Conservation (phyloP, 2,797 vertebrate species). For the Clamator glandarius region DNA sequence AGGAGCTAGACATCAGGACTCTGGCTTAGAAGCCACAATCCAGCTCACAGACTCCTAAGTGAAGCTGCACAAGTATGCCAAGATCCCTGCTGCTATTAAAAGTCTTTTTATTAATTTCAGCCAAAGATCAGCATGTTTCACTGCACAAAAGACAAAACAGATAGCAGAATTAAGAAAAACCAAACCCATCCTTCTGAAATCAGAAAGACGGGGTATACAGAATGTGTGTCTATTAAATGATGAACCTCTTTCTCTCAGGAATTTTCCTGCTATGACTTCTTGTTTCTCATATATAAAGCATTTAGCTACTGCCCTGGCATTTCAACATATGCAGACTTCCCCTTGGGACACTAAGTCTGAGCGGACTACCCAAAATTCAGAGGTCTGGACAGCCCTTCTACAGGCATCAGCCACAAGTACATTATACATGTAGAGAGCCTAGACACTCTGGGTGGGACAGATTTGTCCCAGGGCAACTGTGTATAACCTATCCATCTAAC, state of each 20-base stretch:
- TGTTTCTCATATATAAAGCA: neutral
- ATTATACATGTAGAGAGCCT: neutral
- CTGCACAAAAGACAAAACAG: neutral
- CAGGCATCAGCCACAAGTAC: accelerated
- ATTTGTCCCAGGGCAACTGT: neutral
- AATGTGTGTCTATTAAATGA: neutral
- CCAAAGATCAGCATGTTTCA: neutral
- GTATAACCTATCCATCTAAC: neutral
- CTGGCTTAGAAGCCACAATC: neutral
- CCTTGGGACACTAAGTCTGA: neutral
- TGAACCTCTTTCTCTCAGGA: neutral
- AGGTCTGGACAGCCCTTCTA: neutral
- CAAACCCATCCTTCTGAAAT: neutral
- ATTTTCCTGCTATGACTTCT: neutral
- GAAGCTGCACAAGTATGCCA: neutral
- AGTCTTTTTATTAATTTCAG: neutral
- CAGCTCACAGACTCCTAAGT: neutral
- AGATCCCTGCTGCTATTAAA: neutral
- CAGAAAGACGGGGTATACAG: neutral
- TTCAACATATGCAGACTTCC: neutral
- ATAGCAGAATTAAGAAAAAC: neutral
- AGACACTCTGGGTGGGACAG: neutral
- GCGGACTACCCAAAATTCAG: neutral
- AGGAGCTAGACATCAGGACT: neutral
- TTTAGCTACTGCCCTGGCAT: neutral